Evolutionary conservation across 2,113 vertebrate genomes (phyloP).

Genomic region (Rhegmatorhina hoffmannsi): DNA sequence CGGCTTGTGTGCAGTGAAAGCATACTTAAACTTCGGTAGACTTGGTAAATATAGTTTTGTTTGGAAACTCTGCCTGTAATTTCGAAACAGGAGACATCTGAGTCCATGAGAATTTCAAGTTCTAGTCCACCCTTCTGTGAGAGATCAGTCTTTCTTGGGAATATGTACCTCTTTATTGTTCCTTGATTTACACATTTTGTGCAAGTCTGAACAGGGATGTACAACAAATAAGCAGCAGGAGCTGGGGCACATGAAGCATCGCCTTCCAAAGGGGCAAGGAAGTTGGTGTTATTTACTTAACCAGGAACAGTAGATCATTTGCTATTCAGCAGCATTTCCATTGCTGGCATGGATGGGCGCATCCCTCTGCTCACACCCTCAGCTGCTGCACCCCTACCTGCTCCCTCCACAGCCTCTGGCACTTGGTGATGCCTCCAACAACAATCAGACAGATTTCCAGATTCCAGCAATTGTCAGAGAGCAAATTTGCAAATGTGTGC

Average conservation of each 20-base stretch:
- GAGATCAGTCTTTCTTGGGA: neutral
- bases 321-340: neutral
- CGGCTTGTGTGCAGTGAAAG: neutral
- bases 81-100: neutral
- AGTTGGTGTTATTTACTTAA: neutral
- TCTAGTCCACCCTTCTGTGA: neutral
- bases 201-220: neutral
- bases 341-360: neutral
- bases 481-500: conserved; percentile 17
- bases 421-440: neutral
- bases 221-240: neutral
- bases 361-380: neutral
- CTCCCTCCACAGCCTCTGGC: conserved; percentile 2
- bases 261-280: neutral
- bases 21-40: neutral
- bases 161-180: neutral
- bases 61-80: neutral
- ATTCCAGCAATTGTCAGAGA: conserved; percentile 21
- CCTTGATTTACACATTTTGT: neutral
- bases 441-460: conserved; percentile 29
- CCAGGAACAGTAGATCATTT: neutral
- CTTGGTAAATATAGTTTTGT: neutral
- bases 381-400: conserved; percentile 30
- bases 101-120: neutral
- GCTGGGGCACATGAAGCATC: neutral